These are phyloP conservation scores for Hemicrepidius hirtus DNA, from an alignment of 2,888 invertebrate species.

Conservation along the genomic window DNA sequence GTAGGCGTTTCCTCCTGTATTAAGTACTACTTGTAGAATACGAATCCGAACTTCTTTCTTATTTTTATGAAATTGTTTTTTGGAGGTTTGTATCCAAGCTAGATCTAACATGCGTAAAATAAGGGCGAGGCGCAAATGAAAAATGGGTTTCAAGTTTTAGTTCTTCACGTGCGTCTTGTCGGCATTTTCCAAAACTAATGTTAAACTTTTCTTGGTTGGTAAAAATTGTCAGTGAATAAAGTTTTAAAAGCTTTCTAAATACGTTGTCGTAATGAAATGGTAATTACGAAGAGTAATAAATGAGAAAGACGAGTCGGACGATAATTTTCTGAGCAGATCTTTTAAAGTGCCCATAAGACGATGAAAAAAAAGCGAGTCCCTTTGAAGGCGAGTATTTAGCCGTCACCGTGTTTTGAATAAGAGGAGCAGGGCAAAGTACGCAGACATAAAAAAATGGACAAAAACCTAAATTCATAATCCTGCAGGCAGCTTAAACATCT, in stretches of 20 bases:
- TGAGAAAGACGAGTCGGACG: conserved; percentile 12
- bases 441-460: conserved; percentile 36
- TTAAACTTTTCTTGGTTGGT: no score
- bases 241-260: background rate
- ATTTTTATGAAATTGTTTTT: no score
- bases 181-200: no score
- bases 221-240: no score
- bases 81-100: no score
- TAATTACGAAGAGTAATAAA: conserved; percentile 3
- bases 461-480: conserved; percentile 41
- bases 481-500: conserved; percentile 48
- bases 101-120: no score
- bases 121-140: no score
- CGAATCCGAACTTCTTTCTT: no score
- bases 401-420: conserved; percentile 23
- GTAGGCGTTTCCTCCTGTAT: no score
- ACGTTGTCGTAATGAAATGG: background rate
- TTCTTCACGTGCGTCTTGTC: no score
- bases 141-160: no score
- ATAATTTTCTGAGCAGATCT: conserved; percentile 22
- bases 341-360: conserved; percentile 17
- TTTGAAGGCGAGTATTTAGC: conserved; percentile 35
- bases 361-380: conserved; percentile 24
- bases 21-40: no score
- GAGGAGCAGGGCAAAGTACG: conserved; percentile 31